Evolutionary conservation across 2,113 vertebrate species (phyloP), one percentile per base, ranked within the genome.

Genomic region (Formicarius rufipectus): DNA sequence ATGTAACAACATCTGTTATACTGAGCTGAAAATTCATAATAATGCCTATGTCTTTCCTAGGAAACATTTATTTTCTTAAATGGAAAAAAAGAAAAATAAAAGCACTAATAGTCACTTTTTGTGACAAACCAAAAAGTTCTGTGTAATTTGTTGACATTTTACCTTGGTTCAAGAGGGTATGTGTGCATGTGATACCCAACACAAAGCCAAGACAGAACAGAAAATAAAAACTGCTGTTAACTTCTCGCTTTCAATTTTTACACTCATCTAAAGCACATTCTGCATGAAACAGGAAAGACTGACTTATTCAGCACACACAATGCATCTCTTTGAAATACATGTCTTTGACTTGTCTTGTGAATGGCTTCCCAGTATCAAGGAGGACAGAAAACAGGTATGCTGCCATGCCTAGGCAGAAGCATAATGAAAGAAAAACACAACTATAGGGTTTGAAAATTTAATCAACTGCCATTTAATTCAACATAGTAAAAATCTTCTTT

Each of bases 391-490:
- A 60, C 23, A 28, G 45, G 85, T 25, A 91, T 22, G 10, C 42
- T 30, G 53, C 49, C 37, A 58, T 0, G 0, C 14, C 3, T 0
- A 62, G 25, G 44, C 80, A 64, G 60, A 69, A 35, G 37, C 31
- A 7, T 28, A 76, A 87, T 1, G 1, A 84, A 82, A 31, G 39
- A 82, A 76, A 24, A 42, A 73, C 37, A 71, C 66, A 58, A 50
- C n/a, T 59, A 84, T 14, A 24, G 42, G 9, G 31, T 33, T n/a
- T 82, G 67, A 35, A 86, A 77, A 88, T 88, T 45, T 42, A 66
- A 90, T 40, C 52, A 30, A 35, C 49, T 14, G 14, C 59, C 22
- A 66, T 71, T 95, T 84, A 84, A 76, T 96, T 89, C 33, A 62
- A 58, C 47, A 53, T 25, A 69, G 40, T 45, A 30, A 4, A 95